Evolutionary conservation across 2,113 vertebrate species (phyloP).

Genomic region (Rhabdomys dilectus): DNA sequence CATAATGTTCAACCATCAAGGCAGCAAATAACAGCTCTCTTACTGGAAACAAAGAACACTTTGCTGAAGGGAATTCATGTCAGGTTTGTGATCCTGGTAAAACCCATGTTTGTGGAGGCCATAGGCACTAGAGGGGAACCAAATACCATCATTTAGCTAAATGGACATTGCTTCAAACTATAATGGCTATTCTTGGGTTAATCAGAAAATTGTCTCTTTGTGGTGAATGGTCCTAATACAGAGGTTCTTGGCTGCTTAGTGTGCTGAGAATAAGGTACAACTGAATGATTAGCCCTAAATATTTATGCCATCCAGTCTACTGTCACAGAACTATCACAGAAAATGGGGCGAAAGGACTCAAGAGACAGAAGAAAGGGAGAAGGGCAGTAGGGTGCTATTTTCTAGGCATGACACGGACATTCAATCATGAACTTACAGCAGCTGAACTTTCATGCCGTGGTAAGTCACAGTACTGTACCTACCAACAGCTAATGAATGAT

Average conservation of each 20-base stretch:
- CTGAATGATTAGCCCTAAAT: neutral
- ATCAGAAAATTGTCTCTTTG: neutral
- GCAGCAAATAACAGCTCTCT: neutral
- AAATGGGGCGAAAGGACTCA: neutral
- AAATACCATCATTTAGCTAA: neutral
- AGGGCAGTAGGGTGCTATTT: neutral
- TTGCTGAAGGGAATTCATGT: neutral
- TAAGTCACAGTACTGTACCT: neutral
- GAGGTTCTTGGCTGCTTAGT: neutral
- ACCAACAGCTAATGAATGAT: neutral
- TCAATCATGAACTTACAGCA: neutral
- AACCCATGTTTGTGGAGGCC: neutral
- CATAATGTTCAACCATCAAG: neutral
- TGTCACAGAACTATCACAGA: neutral
- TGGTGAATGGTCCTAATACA: neutral
- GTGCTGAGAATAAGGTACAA: neutral
- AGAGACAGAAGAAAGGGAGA: neutral
- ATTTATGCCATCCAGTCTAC: neutral
- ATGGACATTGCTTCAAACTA: neutral
- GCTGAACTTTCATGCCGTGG: neutral
- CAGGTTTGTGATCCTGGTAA: neutral
- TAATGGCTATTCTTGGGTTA: neutral
- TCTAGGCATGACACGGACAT: neutral
- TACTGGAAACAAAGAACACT: neutral
- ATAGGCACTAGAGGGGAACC: too few relatives aligned